A percentile compares a stretch with the other conserved stretches of the same genome.
These are phyloP conservation scores for Rissa tridactyla DNA, from an alignment of 2,113 vertebrate species.

Conservation along the genomic window DNA sequence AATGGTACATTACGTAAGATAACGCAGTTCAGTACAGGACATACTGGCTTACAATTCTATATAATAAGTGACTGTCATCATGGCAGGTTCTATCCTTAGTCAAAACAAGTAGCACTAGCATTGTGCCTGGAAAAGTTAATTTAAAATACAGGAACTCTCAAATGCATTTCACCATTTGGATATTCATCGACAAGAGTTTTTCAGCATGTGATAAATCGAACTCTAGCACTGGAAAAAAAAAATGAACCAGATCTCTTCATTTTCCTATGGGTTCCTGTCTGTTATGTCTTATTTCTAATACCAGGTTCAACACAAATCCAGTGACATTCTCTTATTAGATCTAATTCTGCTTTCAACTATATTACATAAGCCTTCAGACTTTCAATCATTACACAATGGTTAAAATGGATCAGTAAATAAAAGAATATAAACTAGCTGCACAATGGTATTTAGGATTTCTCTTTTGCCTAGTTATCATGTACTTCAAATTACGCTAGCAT, in stretches of 20 bases:
- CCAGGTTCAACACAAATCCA: background rate
- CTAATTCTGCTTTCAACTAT: background rate
- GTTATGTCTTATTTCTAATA: background rate
- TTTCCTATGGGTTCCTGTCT: background rate
- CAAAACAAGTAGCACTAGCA: background rate
- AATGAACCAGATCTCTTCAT: background rate
- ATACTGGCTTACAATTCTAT: background rate
- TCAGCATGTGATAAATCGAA: background rate
- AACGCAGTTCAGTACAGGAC: background rate
- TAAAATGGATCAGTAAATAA: background rate
- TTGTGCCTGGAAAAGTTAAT: background rate
- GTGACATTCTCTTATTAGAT: background rate
- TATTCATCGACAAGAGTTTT: background rate
- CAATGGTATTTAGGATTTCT: background rate
- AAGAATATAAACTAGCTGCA: background rate
- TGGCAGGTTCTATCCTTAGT: background rate
- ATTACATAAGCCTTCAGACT: background rate
- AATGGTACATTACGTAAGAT: background rate
- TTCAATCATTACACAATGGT: background rate
- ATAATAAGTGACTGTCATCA: background rate
- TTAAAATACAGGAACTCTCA: background rate
- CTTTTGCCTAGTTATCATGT: accelerated
- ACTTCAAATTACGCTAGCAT: background rate
- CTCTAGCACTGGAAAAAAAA: background rate
- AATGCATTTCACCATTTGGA: background rate